A percentile compares a stretch with the other conserved stretches of the same genome.
Conservation (phyloP, 2,888 invertebrate species). For the Polyommatus iphigenia region DNA sequence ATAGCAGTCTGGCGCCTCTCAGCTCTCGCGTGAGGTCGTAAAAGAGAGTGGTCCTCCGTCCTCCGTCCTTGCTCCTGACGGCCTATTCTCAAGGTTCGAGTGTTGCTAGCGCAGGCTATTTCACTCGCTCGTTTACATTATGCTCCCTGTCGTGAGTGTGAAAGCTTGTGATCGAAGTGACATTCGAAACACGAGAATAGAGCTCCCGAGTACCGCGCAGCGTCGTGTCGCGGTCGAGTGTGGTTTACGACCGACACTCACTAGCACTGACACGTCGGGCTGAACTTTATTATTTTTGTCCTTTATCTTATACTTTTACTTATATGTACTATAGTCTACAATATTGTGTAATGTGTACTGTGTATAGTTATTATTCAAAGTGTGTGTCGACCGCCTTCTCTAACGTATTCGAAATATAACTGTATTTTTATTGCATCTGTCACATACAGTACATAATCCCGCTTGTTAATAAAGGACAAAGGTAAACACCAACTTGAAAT, state of each 20-base stretch:
- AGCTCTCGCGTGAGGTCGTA: not conserved
- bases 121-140: not conserved
- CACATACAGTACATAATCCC: too few species aligned
- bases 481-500: not conserved
- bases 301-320: not conserved
- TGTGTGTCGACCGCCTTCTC: not conserved
- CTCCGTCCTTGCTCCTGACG: not conserved
- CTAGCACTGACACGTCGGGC: not conserved
- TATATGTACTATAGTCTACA: too few species aligned
- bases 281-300: not conserved
- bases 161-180: not conserved
- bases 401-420: not conserved
- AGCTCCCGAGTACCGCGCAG: not conserved
- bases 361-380: not conserved
- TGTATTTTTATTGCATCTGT: too few species aligned
- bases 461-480: not conserved
- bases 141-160: too few species aligned
- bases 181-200: not conserved
- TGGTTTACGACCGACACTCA: not conserved
- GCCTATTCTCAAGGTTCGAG: not conserved
- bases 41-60: not conserved
- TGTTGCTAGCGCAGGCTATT: not conserved
- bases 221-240: not conserved
- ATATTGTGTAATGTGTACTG: too few species aligned
- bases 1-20: not conserved